Percentiles rank a stretch among this genome's conserved stretches.
Evolutionary conservation across 1,140 invertebrate genomes (phyloP).

Genomic region (Drosophila quadrilineata): DNA sequence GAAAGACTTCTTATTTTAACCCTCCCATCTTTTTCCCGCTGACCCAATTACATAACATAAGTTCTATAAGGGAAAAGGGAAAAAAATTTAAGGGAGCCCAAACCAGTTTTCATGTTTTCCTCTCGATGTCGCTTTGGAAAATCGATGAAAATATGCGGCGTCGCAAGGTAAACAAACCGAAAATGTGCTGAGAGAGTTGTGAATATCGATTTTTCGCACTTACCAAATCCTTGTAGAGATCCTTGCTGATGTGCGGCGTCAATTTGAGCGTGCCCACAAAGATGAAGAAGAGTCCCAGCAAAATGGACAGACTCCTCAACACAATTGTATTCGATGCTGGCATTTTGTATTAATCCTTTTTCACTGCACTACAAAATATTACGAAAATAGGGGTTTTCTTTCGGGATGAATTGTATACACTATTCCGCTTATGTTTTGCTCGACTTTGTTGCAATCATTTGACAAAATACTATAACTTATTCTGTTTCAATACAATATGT

Average conservation of each 20-base stretch:
- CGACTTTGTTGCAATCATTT: conserved; percentile 6
- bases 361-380: background rate
- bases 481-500: conserved; percentile 32
- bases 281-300: conserved; percentile 96
- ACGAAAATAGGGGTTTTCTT: conserved; percentile 10
- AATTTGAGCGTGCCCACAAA: conserved; percentile 97
- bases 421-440: conserved; percentile 4
- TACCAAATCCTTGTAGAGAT: conserved; percentile 98
- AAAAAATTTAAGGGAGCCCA: background rate
- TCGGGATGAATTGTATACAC: background rate
- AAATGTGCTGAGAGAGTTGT: too few relatives aligned
- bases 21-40: background rate
- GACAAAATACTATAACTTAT: conserved; percentile 27
- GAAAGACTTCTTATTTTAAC: background rate
- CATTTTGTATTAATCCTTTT: conserved; percentile 48
- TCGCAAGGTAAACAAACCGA: conserved; percentile 29
- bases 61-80: background rate
- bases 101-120: background rate
- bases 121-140: conserved; percentile 21
- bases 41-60: conserved; percentile 1
- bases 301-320: conserved; percentile 93
- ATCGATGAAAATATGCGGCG: conserved; percentile 31
- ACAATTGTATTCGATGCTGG: conserved; percentile 86
- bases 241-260: conserved; percentile 94
- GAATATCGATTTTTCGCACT: conserved; percentile 81